Conservation (phyloP, 2,888 invertebrate genomes). For the Cheilosia vulpina region DNA sequence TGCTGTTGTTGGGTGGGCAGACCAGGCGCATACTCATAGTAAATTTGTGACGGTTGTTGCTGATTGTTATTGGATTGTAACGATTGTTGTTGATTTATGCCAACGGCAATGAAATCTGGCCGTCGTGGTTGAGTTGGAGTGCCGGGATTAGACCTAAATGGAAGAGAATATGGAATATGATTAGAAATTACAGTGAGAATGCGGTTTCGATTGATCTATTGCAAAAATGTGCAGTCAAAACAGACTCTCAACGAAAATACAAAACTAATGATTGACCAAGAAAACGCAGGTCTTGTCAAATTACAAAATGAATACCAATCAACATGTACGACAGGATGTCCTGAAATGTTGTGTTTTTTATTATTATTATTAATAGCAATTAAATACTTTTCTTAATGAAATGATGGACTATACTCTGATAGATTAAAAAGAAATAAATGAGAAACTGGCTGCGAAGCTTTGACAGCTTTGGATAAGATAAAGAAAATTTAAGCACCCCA, state of each 20-base stretch:
- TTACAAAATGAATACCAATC: constrained; percentile 36
- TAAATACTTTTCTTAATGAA: constrained; percentile 23
- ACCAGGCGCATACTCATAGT: constrained; percentile 83
- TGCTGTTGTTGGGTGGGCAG: constrained; percentile 83
- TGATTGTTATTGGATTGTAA: constrained; percentile 79
- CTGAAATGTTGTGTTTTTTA: constrained; percentile 33
- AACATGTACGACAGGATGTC: constrained; percentile 31
- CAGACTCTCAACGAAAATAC: constrained; percentile 29
- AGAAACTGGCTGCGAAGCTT: neutral
- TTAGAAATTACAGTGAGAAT: constrained; percentile 5
- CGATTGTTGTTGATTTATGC: constrained; percentile 81
- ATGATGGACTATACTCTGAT: constrained; percentile 9
- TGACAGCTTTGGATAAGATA: neutral
- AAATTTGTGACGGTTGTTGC: constrained; percentile 81
- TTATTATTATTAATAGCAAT: constrained; percentile 12
- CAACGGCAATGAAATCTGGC: constrained; percentile 93
- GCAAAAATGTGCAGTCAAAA: constrained; percentile 66
- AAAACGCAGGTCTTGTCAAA: constrained; percentile 45
- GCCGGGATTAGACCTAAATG: constrained; percentile 93
- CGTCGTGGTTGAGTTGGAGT: constrained; percentile 95
- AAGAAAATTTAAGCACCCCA: neutral
- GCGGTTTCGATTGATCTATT: constrained; percentile 21
- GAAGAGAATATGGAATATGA: constrained; percentile 19
- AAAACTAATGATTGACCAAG: constrained; percentile 62
- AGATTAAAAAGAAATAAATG: too few species aligned